Conservation (phyloP, 2,888 invertebrate genomes). For the Blera fallax region DNA sequence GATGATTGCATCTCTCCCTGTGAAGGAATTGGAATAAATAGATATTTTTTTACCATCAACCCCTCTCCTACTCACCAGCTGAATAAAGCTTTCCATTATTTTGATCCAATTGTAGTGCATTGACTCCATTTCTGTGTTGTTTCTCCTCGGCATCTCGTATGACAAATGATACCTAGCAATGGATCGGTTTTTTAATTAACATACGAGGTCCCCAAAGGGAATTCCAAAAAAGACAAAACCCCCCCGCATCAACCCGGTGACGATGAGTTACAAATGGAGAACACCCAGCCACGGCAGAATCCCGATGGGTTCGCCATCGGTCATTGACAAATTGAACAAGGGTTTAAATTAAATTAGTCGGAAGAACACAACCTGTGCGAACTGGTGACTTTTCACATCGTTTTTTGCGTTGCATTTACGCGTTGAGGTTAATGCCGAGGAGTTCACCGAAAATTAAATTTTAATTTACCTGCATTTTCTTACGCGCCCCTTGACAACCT, state of each 20-base stretch:
- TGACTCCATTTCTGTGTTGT: conserved; percentile 96
- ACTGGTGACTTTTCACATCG: neutral
- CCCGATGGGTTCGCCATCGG: neutral
- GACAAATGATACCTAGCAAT: conserved; percentile 94
- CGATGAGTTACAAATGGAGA: neutral
- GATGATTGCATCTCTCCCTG: conserved; percentile 97
- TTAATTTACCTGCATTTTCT: conserved; percentile 83
- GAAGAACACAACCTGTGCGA: neutral
- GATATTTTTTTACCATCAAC: too few species aligned
- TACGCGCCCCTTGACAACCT: conserved; percentile 81
- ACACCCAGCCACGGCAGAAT: neutral
- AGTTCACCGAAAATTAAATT: conserved; percentile 39
- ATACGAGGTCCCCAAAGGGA: neutral
- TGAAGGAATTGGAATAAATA: neutral
- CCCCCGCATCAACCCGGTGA: neutral
- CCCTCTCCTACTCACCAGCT: conserved; percentile 82
- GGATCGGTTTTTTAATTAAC: neutral
- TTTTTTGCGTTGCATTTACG: conserved; percentile 31
- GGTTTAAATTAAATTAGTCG: conserved; percentile 22
- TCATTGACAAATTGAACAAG: neutral
- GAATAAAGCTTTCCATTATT: conserved; percentile 94
- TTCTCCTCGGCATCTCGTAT: conserved; percentile 98
- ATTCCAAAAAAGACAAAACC: neutral
- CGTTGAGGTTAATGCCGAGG: conserved; percentile 37
- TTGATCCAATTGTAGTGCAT: conserved; percentile 96